Conservation (phyloP, 2,888 invertebrate genomes). For the Phaonia tiefii region DNA sequence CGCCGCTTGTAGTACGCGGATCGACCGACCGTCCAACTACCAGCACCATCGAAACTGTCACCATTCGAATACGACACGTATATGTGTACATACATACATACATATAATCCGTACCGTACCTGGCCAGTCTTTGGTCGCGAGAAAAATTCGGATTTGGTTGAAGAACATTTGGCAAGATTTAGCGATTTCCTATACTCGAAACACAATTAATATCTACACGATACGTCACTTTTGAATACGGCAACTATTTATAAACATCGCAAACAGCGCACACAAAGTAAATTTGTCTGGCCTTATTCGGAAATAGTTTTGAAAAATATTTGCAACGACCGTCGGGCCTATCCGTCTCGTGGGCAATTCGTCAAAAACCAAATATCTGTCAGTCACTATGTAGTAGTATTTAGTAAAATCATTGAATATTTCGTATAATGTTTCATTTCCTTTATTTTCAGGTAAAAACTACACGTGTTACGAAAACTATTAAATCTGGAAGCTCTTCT, state of each 20-base stretch:
- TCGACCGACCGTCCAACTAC: background rate
- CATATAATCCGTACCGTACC: background rate
- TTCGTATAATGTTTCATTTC: too few species aligned
- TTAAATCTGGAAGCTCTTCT: slow-evolving; percentile 79
- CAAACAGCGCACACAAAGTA: slow-evolving; percentile 26
- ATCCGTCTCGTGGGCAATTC: slow-evolving; percentile 10
- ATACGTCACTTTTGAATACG: slow-evolving; percentile 30
- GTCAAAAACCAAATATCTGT: slow-evolving; percentile 5
- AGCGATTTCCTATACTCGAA: slow-evolving; percentile 28
- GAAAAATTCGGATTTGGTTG: slow-evolving; percentile 16
- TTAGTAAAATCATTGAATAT: too few species aligned
- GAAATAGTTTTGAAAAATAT: slow-evolving; percentile 34
- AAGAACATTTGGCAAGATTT: slow-evolving; percentile 26
- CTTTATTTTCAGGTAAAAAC: slow-evolving; percentile 81
- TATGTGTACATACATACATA: background rate
- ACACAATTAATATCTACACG: slow-evolving; percentile 27
- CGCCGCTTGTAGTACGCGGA: too few species aligned
- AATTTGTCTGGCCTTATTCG: slow-evolving; percentile 34
- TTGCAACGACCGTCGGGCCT: background rate
- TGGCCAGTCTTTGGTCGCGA: background rate
- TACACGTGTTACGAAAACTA: slow-evolving; percentile 80
- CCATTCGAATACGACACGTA: slow-evolving; percentile 23
- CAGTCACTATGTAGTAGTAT: background rate
- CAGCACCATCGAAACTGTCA: slow-evolving; percentile 53
- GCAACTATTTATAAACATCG: slow-evolving; percentile 17